phyloP scores from a whole-genome alignment of 2,797 vertebrate genomes.

The Podargus strigoides region DNA sequence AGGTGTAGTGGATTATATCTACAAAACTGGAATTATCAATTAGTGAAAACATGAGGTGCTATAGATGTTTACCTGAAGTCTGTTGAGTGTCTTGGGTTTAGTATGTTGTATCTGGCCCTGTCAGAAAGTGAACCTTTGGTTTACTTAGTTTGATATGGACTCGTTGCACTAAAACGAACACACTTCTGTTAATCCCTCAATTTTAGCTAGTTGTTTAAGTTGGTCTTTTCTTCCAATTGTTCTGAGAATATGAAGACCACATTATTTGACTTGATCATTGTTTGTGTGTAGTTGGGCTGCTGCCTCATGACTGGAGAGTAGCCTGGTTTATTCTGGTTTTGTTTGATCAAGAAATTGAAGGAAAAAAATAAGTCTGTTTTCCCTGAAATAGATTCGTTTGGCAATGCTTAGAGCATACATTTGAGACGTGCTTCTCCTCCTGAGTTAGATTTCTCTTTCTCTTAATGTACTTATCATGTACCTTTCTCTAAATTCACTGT shows the following conservation, averaged over 20 bases:
- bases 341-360: neutral
- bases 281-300: neutral
- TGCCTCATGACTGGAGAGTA: neutral
- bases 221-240: neutral
- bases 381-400: neutral
- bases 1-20: neutral
- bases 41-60: neutral
- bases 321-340: neutral
- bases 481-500: neutral
- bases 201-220: neutral
- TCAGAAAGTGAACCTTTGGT: neutral
- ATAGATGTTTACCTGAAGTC: neutral
- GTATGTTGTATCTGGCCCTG: neutral
- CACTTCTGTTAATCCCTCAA: neutral
- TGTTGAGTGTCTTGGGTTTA: neutral
- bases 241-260: neutral
- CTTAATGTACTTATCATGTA: neutral
- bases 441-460: neutral
- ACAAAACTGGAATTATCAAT: neutral
- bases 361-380: neutral
- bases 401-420: neutral
- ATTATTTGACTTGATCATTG: neutral
- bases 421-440: neutral
- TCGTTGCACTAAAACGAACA: neutral
- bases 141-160: neutral